A percentile compares a stretch with the other conserved stretches of the same genome.
Evolutionary conservation across 1,140 invertebrate species (phyloP).

Genomic region (Drosophila neocordata): DNA sequence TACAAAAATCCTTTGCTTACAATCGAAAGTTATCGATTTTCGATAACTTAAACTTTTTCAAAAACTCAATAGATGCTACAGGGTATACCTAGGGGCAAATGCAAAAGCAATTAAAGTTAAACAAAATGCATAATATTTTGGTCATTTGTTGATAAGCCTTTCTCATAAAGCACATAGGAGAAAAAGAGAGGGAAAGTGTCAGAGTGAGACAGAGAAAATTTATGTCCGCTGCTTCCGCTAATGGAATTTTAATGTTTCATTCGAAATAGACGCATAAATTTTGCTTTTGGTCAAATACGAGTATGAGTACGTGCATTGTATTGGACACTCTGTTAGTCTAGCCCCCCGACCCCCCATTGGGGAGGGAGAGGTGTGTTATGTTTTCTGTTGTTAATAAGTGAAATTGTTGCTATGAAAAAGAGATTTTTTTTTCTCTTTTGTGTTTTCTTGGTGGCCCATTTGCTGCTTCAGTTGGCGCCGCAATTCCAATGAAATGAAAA

Average conservation of each 20-base stretch:
- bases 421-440: neutral
- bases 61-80: neutral
- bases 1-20: too few species aligned
- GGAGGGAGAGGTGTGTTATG: conserved; percentile 4
- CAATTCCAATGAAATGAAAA: conserved; percentile 50
- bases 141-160: conserved; percentile 60
- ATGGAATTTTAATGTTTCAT: conserved; percentile 81
- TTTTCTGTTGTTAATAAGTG: conserved; percentile 45
- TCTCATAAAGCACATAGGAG: neutral
- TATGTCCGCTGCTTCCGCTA: conserved; percentile 70
- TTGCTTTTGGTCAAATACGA: conserved; percentile 57
- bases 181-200: conserved; percentile 13
- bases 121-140: conserved; percentile 76
- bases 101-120: conserved; percentile 69
- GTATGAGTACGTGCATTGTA: conserved; percentile 21
- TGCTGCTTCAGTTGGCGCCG: conserved; percentile 55
- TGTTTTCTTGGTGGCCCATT: conserved; percentile 36
- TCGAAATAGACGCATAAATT: conserved; percentile 69
- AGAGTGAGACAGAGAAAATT: conserved; percentile 39
- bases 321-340: conserved; percentile 14
- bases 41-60: neutral
- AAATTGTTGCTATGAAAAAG: conserved; percentile 55
- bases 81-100: neutral
- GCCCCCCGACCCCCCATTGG: neutral
- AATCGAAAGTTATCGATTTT: too few species aligned